Evolutionary conservation across 2,888 invertebrate species (phyloP), one percentile per base, ranked within the genome.

Genomic region (Orthonevra nobilis): DNA sequence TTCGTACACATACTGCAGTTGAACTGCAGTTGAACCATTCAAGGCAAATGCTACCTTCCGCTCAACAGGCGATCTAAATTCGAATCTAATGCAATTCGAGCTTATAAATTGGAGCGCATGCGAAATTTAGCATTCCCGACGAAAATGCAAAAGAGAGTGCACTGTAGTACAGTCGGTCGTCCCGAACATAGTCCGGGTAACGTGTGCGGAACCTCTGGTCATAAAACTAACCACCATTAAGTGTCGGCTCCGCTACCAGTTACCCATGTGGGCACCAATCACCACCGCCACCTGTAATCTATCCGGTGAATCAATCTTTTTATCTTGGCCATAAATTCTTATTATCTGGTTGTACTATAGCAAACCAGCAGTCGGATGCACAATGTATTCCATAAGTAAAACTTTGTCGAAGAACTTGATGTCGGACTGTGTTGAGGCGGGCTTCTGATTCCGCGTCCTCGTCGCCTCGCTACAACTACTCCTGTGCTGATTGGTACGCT

Each of bases 241-340:
- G 77, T 72, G 72, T 72, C 48, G 77, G 54, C 64, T 46, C 34
- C 14, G 63, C 70, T 72, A 70, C 77, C 58, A 52, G 75, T 64
- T 63, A 56, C 63, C 54, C 56, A 66, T 72, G 64, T 64, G 77
- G 77, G 64, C 64, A 3, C 5, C 5, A 72, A 72, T 77, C 64
- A 54, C 72, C 77, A 77, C 77, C 77, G 64, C 72, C 77, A 77
- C 77, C 77, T 77, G 77, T 77, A 77, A 77, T 77, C 77, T 77
- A 72, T 64, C 52, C 72, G 46, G 46, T 30, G 72, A 72, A 77
- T 77, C 77, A 77, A 77, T 77, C 77, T 77, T 72, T 73, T 77
- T 72, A 77, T 77, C 77, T 64, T 15, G 52, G 32, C 44, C 77
- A 77, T 77, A 77, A 77, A 77, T 77, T 77, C 77, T 77, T 77